Base-by-base conservation (phyloP, 1,140 invertebrate genomes). In the Metopolophium dirhodum region DNA sequence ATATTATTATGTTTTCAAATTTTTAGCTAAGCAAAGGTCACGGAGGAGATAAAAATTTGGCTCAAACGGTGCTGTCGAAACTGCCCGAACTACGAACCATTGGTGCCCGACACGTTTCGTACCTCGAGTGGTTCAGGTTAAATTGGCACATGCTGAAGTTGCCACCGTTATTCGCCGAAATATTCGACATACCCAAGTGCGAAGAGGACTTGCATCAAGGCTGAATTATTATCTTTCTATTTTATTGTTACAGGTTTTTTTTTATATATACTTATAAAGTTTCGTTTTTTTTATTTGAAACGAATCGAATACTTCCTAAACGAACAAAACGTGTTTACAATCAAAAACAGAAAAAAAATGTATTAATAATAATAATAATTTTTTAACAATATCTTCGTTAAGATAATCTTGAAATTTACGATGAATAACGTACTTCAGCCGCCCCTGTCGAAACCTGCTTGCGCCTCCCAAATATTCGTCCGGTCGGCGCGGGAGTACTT, bases 141-240 rank as follows among this genome's bases (percentile, higher is more conserved):
- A 97, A 99, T 95, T 99, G 98, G 98, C 96, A 96, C 93, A 97
- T 97, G 94, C 96, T 99, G 61, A 96, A 97, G 94, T 96, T 99
- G 94, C 98, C 98, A 57, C 98, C 98, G 3, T 96, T 99, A 68
- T 99, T 99, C 95, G 98, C 98, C 47, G 99, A 99, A 96, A 99
- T 99, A 94, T 99, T 99, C 95, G 99, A 99, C 96, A 99, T 99
- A 96, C 98, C 98, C 88, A 99, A 98, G 95, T 97, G 97, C 95
- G 97, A 98, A 94, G 97, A 98, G 94, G 97, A 97, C 95, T 95
- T 97, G 93, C 96, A 96, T 95, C 96, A 95, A 96, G 95, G 93
- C 94, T 94, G 86, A 90, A 94, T 68, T 93, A 68, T 47, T 89
- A 89, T 93, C 41, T 37, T 87, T 87, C 54, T 49, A n/a, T 87